Conservation (phyloP, 2,797 vertebrate genomes). For the Sebastes hubbsi region DNA sequence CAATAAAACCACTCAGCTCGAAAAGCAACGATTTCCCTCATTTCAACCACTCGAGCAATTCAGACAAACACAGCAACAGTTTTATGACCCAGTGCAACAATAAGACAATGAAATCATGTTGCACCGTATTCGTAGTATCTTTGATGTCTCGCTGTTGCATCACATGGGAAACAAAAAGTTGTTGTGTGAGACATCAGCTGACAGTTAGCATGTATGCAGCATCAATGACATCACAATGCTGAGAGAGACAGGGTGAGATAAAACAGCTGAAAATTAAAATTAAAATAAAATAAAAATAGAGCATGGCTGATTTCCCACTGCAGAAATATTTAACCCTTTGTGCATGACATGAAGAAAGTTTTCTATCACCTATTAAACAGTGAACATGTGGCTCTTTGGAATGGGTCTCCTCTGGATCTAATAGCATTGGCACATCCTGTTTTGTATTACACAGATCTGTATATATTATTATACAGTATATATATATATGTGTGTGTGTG, state of each 20-base stretch:
- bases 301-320: background rate
- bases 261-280: background rate
- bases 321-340: background rate
- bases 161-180: background rate
- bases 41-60: background rate
- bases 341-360: background rate
- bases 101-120: background rate
- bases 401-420: no score
- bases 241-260: background rate
- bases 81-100: no score
- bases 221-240: background rate
- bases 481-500: no score
- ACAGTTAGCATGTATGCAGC: background rate
- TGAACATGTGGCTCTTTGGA: no score
- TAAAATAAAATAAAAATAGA: accelerated
- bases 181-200: background rate
- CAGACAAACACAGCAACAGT: background rate
- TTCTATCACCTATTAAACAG: no score
- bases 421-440: no score
- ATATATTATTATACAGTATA: no score
- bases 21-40: background rate
- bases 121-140: background rate
- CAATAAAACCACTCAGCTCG: background rate
- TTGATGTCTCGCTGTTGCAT: background rate
- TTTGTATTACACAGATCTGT: no score